Percentiles rank a stretch among this genome's conserved stretches.
Conservation (phyloP, 2,113 vertebrate species). For the Tachysurus fulvidraco region DNA sequence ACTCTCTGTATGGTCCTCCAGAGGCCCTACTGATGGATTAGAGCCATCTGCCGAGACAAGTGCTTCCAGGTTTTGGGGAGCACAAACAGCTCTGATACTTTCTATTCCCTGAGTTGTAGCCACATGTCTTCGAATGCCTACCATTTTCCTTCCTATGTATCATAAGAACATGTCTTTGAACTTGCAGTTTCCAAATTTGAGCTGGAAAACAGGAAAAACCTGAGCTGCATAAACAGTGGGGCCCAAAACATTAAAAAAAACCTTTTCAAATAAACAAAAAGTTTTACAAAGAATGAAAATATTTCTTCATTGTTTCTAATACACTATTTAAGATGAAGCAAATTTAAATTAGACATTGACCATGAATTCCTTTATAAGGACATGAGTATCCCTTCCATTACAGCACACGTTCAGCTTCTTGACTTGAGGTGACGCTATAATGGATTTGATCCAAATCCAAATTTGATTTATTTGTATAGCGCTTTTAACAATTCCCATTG, state of each 20-base stretch:
- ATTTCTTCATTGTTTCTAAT: not conserved
- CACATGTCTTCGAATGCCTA: not conserved
- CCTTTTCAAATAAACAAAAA: too few relatives aligned
- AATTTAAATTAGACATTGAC: not conserved
- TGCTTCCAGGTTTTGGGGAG: constrained; percentile 26
- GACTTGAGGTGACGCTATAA: not conserved
- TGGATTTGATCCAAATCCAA: not conserved
- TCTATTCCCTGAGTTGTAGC: not conserved
- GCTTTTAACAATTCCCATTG: too few relatives aligned
- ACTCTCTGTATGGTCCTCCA: not conserved
- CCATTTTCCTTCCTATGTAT: not conserved
- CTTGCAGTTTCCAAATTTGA: not conserved
- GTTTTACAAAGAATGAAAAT: not conserved
- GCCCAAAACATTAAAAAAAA: not conserved
- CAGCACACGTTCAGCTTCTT: too few relatives aligned
- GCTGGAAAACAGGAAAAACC: not conserved
- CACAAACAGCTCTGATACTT: constrained; percentile 2
- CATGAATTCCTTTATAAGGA: not conserved
- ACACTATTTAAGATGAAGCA: not conserved
- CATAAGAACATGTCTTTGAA: not conserved
- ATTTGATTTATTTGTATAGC: too few relatives aligned
- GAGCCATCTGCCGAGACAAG: constrained; percentile 33
- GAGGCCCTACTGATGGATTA: constrained; percentile 36
- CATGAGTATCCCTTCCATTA: not conserved
- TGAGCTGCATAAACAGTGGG: not conserved